phyloP scores from a whole-genome alignment of 2,797 vertebrate species.

The Poeciliopsis gracilis region DNA sequence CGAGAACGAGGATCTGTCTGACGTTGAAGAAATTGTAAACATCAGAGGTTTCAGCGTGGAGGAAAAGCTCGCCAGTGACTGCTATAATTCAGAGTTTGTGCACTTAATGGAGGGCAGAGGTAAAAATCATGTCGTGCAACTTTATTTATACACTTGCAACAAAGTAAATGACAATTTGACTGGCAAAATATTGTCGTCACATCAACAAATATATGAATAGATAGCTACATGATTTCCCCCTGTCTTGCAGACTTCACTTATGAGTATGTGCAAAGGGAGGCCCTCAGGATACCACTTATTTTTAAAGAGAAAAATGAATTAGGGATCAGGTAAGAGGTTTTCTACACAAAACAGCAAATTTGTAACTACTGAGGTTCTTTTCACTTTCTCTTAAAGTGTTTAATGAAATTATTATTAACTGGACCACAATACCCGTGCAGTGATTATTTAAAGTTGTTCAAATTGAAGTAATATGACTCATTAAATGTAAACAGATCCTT shows the following conservation, averaged over 20 bases:
- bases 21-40: constrained; percentile 94
- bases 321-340: constrained; percentile 92
- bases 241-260: constrained; percentile 92
- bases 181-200: not conserved
- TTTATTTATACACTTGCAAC: not conserved
- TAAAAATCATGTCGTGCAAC: constrained; percentile 52
- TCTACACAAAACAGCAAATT: not conserved
- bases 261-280: constrained; percentile 96
- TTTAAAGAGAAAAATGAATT: constrained; percentile 93
- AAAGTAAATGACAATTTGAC: not conserved
- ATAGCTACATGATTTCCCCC: constrained; percentile 4
- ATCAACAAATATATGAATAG: not conserved
- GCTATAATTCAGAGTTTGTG: constrained; percentile 87
- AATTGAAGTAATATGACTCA: not conserved
- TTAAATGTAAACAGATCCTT: not conserved
- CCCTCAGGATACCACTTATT: constrained; percentile 89
- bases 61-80: constrained; percentile 89
- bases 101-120: constrained; percentile 93
- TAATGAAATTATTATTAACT: not conserved
- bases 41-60: constrained; percentile 93
- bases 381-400: not conserved
- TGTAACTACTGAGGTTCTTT: not conserved
- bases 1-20: constrained; percentile 93
- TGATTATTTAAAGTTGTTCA: not conserved
- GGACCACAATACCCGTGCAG: not conserved